These are phyloP conservation scores for Heliornis fulica DNA, from an alignment of 2,113 vertebrate species.

Conservation along the genomic window DNA sequence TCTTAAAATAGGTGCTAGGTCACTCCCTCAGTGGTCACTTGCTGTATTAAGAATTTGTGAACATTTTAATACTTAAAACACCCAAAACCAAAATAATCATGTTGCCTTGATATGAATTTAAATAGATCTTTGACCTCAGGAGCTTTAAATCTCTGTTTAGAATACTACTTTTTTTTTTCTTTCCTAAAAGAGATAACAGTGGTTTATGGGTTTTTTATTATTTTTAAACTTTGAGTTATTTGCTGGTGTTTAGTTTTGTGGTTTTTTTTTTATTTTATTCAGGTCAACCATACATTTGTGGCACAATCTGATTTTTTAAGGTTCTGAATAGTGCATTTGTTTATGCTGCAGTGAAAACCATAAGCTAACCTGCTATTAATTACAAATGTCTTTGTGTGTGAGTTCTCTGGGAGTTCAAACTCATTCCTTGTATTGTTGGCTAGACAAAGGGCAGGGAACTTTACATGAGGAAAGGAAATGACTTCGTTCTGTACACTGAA, in stretches of 20 bases:
- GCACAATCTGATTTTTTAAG: neutral
- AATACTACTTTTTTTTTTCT: neutral
- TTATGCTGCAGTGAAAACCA: constrained; percentile 1
- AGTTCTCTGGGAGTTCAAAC: constrained; percentile 8
- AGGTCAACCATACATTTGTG: neutral
- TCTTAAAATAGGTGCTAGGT: neutral
- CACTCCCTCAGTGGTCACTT: neutral
- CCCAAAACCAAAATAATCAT: neutral
- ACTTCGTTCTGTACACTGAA: constrained; percentile 55
- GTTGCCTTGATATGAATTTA: neutral
- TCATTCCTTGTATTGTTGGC: constrained; percentile 75
- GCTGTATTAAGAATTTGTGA: neutral
- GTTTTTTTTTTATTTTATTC: neutral
- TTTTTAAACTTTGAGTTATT: neutral
- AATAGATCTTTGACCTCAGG: neutral
- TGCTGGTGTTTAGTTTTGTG: neutral
- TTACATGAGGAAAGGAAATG: constrained; percentile 70
- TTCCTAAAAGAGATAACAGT: neutral
- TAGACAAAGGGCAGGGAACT: constrained; percentile 73
- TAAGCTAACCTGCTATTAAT: constrained; percentile 17
- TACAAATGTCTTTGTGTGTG: neutral
- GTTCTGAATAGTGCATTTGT: neutral
- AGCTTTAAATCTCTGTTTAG: neutral
- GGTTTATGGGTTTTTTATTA: neutral
- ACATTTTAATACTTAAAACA: neutral